phyloP scores from a whole-genome alignment of 1,140 invertebrate genomes.

The Chironomus striatipennis region DNA sequence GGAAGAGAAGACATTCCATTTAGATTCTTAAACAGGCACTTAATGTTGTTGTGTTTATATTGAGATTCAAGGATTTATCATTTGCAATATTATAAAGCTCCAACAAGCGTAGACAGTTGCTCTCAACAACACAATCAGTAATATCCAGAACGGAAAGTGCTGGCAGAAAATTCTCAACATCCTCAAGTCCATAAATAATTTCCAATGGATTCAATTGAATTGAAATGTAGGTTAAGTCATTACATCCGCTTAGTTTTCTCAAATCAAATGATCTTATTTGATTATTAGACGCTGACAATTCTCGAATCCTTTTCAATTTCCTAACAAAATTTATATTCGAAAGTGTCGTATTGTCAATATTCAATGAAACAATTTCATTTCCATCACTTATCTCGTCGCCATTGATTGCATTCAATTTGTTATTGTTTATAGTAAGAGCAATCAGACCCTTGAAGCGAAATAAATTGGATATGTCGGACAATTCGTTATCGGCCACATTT shows the following conservation, averaged over 20 bases:
- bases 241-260: neutral
- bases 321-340: neutral
- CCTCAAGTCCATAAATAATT: neutral
- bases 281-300: neutral
- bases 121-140: neutral
- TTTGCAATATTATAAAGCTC: neutral
- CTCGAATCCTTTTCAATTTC: constrained; percentile 17
- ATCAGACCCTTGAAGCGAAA: constrained; percentile 17
- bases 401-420: constrained; percentile 23
- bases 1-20: neutral
- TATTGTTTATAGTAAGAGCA: neutral
- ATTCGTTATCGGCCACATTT: neutral
- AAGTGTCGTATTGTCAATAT: constrained; percentile 5
- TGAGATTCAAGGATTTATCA: constrained; percentile 20
- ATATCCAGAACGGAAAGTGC: neutral
- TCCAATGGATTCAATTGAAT: neutral
- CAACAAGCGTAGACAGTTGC: neutral
- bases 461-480: neutral
- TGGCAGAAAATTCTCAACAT: neutral
- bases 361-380: constrained; percentile 17
- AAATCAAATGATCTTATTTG: neutral
- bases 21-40: neutral
- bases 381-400: constrained; percentile 13
- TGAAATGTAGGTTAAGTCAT: neutral
- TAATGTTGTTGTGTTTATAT: neutral